Evolutionary conservation across 2,888 invertebrate genomes (phyloP), one percentile per base, ranked within the genome.

Genomic region (Argyra leucocephala): DNA sequence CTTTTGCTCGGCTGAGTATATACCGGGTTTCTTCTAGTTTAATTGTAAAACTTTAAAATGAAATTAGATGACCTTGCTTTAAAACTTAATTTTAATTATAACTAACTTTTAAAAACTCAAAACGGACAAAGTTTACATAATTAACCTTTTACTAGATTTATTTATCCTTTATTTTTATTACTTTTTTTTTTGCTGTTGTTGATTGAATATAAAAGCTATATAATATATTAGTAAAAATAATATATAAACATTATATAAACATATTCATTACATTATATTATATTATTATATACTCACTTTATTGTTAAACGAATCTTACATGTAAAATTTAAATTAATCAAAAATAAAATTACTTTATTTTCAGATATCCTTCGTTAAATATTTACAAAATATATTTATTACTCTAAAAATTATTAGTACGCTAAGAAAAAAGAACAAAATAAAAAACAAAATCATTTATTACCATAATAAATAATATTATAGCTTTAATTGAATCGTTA

Each of bases 381-480:
- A 48, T 48, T 48, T 48, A 48, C 15, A n/a, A n/a, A n/a, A n/a
- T n/a, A n/a, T n/a, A n/a, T n/a, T n/a, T n/a, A n/a, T n/a, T n/a
- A n/a, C n/a, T n/a, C n/a, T n/a, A 15, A 37, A 37, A 37, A 37
- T 37, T 37, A 37, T 37, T 37, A 37, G 37, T 37, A 5, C 12
- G 12, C 12, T 37, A 37, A 5, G 15, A 31, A 31, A 31, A 31
- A 31, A 31, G 12, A 31, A 31, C 3, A 6, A 31, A 31, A 31
- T 31, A 31, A 10, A 31, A 31, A 31, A 31, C 12, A 48, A 48
- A 48, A 48, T n/a, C n/a, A 48, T 48, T 48, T 48, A 48, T 48
- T 48, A n/a, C 48, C 48, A 48, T 48, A 48, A 48, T 48, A 48
- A 48, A 48, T 48, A 48, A 48, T 48, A 48, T 48, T 48, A 48